These are phyloP conservation scores for Eristalis arbustorum DNA, from an alignment of 2,888 invertebrate species.

Conservation along the genomic window DNA sequence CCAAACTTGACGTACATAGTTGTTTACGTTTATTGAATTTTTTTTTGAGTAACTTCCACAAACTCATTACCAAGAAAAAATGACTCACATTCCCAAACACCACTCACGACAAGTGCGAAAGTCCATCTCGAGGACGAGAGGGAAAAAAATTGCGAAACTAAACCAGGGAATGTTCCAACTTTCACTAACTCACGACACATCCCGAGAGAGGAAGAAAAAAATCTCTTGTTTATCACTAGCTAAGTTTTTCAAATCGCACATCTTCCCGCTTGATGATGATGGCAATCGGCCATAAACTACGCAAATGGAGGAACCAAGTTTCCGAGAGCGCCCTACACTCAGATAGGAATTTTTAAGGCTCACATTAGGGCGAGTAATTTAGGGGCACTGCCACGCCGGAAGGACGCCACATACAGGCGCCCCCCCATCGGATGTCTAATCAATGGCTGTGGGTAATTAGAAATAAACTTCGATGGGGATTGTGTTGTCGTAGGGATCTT, in stretches of 20 bases:
- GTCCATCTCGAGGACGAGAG: background rate
- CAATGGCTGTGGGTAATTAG: conserved; percentile 41
- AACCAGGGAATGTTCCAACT: background rate
- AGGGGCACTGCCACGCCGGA: background rate
- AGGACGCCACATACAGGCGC: conserved; percentile 24
- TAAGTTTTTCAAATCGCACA: conserved; percentile 8
- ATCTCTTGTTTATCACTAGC: conserved; percentile 1
- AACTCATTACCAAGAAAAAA: conserved; percentile 44
- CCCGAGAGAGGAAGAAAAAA: conserved; percentile 1
- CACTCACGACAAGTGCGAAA: conserved; percentile 7
- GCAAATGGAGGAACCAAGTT: conserved; percentile 15
- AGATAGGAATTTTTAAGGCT: conserved; percentile 11
- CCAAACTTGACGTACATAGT: background rate
- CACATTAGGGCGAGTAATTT: conserved; percentile 13
- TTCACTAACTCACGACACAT: background rate
- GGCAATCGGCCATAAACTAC: conserved; percentile 58
- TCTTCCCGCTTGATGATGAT: conserved; percentile 38
- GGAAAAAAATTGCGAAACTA: background rate
- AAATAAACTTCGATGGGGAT: conserved; percentile 21
- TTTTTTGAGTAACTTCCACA: conserved; percentile 22
- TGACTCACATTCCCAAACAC: background rate
- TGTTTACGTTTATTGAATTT: background rate
- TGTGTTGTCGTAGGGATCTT: conserved; percentile 7
- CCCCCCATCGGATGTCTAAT: conserved; percentile 14
- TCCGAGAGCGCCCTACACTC: background rate